A percentile compares a stretch with the other conserved stretches of the same genome.
phyloP scores from a whole-genome alignment of 2,888 invertebrate species.

The Rhagophthalmus giganteus region DNA sequence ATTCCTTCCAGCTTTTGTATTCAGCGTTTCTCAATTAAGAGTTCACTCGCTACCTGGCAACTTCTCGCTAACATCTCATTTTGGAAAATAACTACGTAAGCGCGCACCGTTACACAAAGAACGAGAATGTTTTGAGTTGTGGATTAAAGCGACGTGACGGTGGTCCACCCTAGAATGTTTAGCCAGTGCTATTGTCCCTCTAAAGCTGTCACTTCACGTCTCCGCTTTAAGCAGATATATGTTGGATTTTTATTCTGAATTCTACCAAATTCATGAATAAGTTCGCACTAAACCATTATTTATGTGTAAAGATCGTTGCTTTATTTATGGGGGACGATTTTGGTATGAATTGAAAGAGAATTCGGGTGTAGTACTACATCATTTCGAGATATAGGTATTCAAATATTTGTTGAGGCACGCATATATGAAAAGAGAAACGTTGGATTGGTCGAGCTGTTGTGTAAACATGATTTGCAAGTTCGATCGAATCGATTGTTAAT shows the following conservation, averaged over 20 bases:
- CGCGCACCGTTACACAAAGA: slow-evolving; percentile 27
- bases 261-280: slow-evolving; percentile 39
- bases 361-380: slow-evolving; percentile 35
- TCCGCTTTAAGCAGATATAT: slow-evolving; percentile 29
- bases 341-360: slow-evolving; percentile 34
- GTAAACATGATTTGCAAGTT: too few relatives aligned
- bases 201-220: slow-evolving; percentile 35
- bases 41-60: neutral
- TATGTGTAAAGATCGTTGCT: slow-evolving; percentile 38
- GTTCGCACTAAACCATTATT: slow-evolving; percentile 42
- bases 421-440: too few relatives aligned
- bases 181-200: slow-evolving; percentile 35
- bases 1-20: slow-evolving; percentile 21
- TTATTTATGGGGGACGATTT: slow-evolving; percentile 40
- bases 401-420: slow-evolving; percentile 26
- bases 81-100: slow-evolving; percentile 18
- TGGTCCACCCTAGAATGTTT: slow-evolving; percentile 35
- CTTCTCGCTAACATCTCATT: slow-evolving; percentile 21
- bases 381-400: slow-evolving; percentile 34
- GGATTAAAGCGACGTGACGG: slow-evolving; percentile 39
- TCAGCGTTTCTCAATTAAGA: slow-evolving; percentile 21
- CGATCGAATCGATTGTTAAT: too few relatives aligned
- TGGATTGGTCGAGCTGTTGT: too few relatives aligned
- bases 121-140: slow-evolving; percentile 38
- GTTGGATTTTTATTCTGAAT: slow-evolving; percentile 30